Evolutionary conservation across 2,113 vertebrate genomes (phyloP), one percentile per base, ranked within the genome.

Genomic region (Piliocolobus tephrosceles): DNA sequence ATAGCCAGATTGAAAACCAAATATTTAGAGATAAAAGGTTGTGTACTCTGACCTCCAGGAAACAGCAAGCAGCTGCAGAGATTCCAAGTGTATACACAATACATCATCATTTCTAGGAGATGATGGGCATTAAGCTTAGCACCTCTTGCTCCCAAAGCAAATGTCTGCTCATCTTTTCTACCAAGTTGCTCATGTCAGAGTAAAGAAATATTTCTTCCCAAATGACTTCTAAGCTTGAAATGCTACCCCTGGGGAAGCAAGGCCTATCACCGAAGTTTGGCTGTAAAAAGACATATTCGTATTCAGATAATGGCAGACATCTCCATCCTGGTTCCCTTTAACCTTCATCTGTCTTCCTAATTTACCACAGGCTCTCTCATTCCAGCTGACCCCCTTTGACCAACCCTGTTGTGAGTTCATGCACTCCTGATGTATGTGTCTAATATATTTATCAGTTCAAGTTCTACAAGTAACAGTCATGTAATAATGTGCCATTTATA

Each of bases 171-270:
- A 93, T 97, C 75, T 94, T 97, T 97, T 97, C 89, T 61, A 96
- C 93, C 86, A 95, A 94, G 86, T 55, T 87, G 47, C 70, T 95
- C 94, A 90, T 93, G 91, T 97, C 93, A 97, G 38, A 93, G 78
- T 43, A 92, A 95, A 96, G 81, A 96, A 94, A 83, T 97, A 97
- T 88, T 91, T 97, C 96, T 94, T 96, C 40, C 86, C 95, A 96
- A 95, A 93, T 96, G 93, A 91, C 73, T 95, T 94, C 68, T 94
- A 97, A 95, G 83, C 47, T 94, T 97, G 23, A 98, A 91, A 70
- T 88, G 45, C 58, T 90, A 50, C 82, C 75, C 70, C 79, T 94
- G 70, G 75, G 83, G 83, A 97, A 95, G n/a, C 83, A 30, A 38
- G 92, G 78, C 52, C 25, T 96, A 94, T 90, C 87, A 94, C 22